Evolutionary conservation across 2,888 invertebrate genomes (phyloP).

Genomic region (Timema podura): DNA sequence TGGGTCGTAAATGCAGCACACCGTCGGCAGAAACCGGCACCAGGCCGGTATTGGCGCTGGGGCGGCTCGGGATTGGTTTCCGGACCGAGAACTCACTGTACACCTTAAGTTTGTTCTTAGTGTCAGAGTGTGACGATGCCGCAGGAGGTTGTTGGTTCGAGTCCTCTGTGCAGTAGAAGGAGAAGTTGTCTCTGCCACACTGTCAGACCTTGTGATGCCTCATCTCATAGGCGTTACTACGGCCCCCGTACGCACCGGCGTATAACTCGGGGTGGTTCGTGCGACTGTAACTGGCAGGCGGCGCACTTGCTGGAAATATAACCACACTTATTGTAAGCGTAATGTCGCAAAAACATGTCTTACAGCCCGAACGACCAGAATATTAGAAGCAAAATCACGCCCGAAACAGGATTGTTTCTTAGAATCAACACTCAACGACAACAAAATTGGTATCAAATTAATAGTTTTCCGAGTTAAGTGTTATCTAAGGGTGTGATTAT

Average conservation of each 20-base stretch:
- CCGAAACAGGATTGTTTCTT: too few species aligned
- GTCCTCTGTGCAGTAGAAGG: neutral
- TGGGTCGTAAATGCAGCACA: conserved; percentile 20
- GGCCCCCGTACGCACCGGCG: conserved; percentile 65
- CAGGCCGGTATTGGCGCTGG: neutral
- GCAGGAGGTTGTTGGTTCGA: too few species aligned
- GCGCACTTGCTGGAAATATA: conserved; percentile 39
- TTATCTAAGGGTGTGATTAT: too few species aligned
- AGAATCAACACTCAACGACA: too few species aligned
- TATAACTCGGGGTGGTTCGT: conserved; percentile 59
- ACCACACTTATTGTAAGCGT: conserved; percentile 22
- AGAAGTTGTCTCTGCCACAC: conserved; percentile 25
- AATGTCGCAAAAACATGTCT: too few species aligned
- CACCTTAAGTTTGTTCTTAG: conserved; percentile 10
- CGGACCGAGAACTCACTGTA: conserved; percentile 7
- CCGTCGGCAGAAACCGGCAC: conserved; percentile 10
- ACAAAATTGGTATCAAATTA: too few species aligned
- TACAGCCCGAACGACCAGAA: too few species aligned
- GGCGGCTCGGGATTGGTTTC: neutral
- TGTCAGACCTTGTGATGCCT: conserved; percentile 68
- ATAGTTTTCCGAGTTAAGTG: too few species aligned
- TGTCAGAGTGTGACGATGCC: neutral
- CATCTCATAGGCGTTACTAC: conserved; percentile 63
- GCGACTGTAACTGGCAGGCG: conserved; percentile 49
- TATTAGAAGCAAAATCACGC: too few species aligned